Evolutionary conservation across 2,888 invertebrate species (phyloP), one percentile per base, ranked within the genome.

Genomic region (Melikaiella ostensackeni): DNA sequence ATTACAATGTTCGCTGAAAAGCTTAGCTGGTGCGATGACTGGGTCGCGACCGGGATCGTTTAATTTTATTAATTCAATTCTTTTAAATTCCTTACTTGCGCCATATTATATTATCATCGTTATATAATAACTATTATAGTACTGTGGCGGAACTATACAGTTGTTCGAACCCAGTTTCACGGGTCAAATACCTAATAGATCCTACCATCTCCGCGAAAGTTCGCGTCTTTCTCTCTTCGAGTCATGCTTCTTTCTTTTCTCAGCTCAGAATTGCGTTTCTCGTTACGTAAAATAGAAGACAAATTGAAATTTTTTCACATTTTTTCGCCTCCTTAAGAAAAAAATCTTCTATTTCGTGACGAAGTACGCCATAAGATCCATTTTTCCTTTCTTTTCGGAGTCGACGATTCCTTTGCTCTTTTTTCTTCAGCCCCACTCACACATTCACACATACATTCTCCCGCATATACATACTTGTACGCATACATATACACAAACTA

Each of bases 81-180:
- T 82, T 84, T 86, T 84, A 27, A 81, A 82, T 80, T 84, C 76
- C 80, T 85, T 86, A 86, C 80, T 87, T 84, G 85, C 84, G 84
- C 84, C 83, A 83, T 86, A 86, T 88, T 84, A 86, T 86, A 87
- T 88, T 88, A 89, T 89, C 88, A 86, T 87, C 87, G 87, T 90
- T 90, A 89, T 86, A 89, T 87, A 89, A 87, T 88, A 89, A 86
- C 86, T 85, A 85, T 86, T 85, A 86, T 88, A 89, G 85, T 89
- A 89, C 86, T 87, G 87, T 87, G 87, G 88, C 88, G 85, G 87
- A 90, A 88, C 88, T 90, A 88, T 88, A 89, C 88, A 88, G 84
- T 87, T 86, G 84, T 86, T 82, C 86, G 84, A 84, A 84, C 85
- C 86, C 88, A 86, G 86, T 86, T 87, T 85, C 83, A 85, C 84